phyloP scores from a whole-genome alignment of 1,140 invertebrate genomes.

The Apolygus lucorum region DNA sequence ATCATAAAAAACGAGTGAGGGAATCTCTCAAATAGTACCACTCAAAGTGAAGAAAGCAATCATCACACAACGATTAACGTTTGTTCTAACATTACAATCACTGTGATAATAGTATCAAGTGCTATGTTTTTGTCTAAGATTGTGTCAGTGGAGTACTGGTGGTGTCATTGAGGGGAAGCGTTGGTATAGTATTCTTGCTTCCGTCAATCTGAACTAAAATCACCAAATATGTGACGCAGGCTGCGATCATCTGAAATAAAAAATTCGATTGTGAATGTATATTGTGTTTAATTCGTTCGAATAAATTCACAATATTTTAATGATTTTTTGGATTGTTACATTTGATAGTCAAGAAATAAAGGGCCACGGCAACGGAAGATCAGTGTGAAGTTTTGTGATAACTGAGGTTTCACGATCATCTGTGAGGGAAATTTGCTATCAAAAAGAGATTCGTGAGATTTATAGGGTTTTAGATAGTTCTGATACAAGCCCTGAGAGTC shows the following conservation, averaged over 20 bases:
- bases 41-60: neutral
- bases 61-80: neutral
- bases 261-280: no score
- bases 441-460: no score
- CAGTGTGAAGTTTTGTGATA: no score
- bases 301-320: no score
- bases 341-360: no score
- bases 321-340: no score
- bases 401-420: no score
- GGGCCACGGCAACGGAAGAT: no score
- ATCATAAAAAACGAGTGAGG: neutral
- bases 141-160: neutral
- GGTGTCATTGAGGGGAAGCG: neutral
- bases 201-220: neutral
- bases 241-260: neutral
- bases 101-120: neutral
- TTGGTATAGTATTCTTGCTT: neutral
- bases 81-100: neutral
- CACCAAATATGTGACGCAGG: neutral
- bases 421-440: no score
- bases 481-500: no score
- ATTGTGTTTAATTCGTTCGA: no score
- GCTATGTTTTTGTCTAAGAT: neutral
- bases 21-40: neutral
- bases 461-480: no score